phyloP scores from a whole-genome alignment of 2,888 invertebrate species.

The Troides helena region DNA sequence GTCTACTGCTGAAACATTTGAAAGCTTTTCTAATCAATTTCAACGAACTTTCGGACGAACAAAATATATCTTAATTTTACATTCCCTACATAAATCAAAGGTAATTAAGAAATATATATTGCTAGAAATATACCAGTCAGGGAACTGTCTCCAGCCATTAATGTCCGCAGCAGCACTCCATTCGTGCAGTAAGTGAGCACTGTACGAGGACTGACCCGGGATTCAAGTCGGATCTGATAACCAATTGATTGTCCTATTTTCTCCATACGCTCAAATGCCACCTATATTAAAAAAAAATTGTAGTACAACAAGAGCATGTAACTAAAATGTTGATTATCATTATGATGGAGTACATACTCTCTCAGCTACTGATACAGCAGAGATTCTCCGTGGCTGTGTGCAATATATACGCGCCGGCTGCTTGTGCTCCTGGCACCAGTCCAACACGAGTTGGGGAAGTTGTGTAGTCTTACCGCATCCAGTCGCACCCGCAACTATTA shows the following conservation, averaged over 20 bases:
- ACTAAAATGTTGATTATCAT: background rate
- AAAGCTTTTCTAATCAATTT: too few species aligned
- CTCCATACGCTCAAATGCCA: constrained; percentile 85
- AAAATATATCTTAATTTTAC: too few species aligned
- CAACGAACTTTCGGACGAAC: too few species aligned
- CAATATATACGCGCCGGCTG: constrained; percentile 91
- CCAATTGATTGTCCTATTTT: constrained; percentile 86
- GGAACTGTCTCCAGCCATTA: constrained; percentile 89
- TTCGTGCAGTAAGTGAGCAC: constrained; percentile 95
- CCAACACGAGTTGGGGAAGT: constrained; percentile 95
- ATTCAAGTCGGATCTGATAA: constrained; percentile 95
- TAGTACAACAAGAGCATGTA: background rate
- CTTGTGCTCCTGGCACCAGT: constrained; percentile 82
- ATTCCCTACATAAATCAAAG: too few species aligned
- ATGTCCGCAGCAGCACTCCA: constrained; percentile 91
- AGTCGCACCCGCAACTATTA: constrained; percentile 90
- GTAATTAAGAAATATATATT: too few species aligned
- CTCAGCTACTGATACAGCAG: constrained; percentile 94
- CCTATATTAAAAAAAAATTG: constrained; percentile 44
- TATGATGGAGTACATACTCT: constrained; percentile 72
- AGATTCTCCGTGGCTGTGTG: constrained; percentile 95
- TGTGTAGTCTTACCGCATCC: constrained; percentile 98
- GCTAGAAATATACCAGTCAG: constrained; percentile 65
- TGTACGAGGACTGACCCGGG: constrained; percentile 88
- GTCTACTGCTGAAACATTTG: too few species aligned